phyloP scores from a whole-genome alignment of 2,797 vertebrate genomes.

The Champsocephalus esox region DNA sequence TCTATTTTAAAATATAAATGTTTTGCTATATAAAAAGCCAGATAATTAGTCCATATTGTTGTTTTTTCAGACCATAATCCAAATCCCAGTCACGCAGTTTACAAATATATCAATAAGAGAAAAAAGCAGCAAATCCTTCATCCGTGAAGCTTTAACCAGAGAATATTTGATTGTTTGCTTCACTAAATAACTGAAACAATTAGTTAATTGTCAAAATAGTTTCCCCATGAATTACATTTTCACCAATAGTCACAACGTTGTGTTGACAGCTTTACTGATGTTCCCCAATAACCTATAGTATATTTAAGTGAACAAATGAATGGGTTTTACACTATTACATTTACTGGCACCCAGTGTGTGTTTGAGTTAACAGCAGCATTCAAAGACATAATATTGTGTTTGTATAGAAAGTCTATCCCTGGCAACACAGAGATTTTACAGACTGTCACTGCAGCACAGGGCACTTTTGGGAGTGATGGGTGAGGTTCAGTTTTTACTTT shows the following conservation, averaged over 20 bases:
- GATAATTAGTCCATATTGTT: neutral
- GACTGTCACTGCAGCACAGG: neutral
- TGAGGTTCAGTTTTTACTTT: slow-evolving; percentile 20
- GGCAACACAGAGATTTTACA: neutral
- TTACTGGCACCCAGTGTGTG: neutral
- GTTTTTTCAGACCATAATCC: neutral
- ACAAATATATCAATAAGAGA: neutral
- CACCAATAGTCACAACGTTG: neutral
- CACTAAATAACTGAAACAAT: neutral
- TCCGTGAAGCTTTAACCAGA: neutral
- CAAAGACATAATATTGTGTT: neutral
- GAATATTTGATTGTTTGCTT: neutral
- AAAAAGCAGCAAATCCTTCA: neutral
- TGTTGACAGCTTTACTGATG: neutral
- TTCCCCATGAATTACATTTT: neutral
- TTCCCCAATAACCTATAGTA: neutral
- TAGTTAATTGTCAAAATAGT: neutral
- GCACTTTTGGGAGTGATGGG: neutral
- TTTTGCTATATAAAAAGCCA: neutral
- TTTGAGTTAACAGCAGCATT: neutral
- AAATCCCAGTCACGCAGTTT: neutral
- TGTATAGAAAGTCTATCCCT: neutral
- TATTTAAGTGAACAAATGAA: neutral
- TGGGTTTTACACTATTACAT: neutral
- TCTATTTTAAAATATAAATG: neutral